phyloP scores from a whole-genome alignment of 2,797 vertebrate genomes.

The Sebastiscus tertius region DNA sequence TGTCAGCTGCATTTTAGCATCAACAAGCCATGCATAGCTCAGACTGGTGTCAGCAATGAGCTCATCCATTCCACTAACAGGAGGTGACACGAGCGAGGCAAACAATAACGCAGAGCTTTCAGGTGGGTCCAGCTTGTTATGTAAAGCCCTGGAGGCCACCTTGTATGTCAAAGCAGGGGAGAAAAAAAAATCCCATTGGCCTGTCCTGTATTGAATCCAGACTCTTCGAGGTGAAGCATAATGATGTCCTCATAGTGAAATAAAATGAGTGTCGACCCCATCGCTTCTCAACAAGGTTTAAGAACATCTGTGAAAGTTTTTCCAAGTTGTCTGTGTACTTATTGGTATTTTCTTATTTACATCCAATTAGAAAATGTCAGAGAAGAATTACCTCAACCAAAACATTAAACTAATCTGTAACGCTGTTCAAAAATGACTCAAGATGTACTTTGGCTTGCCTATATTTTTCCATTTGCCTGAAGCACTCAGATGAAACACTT shows the following conservation, averaged over 20 bases:
- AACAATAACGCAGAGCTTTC: slow-evolving; percentile 67
- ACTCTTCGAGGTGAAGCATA: slow-evolving; percentile 38
- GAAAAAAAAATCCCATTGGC: slow-evolving; percentile 30
- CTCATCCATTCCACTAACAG: slow-evolving; percentile 74
- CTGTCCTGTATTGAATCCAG: slow-evolving; percentile 56
- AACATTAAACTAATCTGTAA: slow-evolving; percentile 61
- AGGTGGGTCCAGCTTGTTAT: slow-evolving; percentile 70
- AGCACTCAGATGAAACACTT: slow-evolving; percentile 47
- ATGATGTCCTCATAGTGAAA: slow-evolving; percentile 44
- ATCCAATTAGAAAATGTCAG: slow-evolving; percentile 56
- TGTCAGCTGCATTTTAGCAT: slow-evolving; percentile 49
- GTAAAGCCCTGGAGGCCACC: slow-evolving; percentile 61
- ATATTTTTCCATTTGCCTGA: slow-evolving; percentile 56
- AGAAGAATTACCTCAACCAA: slow-evolving; percentile 57
- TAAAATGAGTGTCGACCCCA: slow-evolving; percentile 31
- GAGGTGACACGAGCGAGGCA: slow-evolving; percentile 65
- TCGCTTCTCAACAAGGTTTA: slow-evolving; percentile 22
- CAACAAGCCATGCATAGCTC: slow-evolving; percentile 42
- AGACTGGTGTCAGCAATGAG: slow-evolving; percentile 71
- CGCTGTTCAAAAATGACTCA: slow-evolving; percentile 65
- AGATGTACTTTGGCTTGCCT: slow-evolving; percentile 58
- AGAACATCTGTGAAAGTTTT: slow-evolving; percentile 66
- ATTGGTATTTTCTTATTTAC: slow-evolving; percentile 69
- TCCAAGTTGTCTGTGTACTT: slow-evolving; percentile 56
- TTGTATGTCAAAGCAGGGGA: slow-evolving; percentile 52